phyloP scores from a whole-genome alignment of 2,797 vertebrate species.

The Gymnodraco acuticeps region DNA sequence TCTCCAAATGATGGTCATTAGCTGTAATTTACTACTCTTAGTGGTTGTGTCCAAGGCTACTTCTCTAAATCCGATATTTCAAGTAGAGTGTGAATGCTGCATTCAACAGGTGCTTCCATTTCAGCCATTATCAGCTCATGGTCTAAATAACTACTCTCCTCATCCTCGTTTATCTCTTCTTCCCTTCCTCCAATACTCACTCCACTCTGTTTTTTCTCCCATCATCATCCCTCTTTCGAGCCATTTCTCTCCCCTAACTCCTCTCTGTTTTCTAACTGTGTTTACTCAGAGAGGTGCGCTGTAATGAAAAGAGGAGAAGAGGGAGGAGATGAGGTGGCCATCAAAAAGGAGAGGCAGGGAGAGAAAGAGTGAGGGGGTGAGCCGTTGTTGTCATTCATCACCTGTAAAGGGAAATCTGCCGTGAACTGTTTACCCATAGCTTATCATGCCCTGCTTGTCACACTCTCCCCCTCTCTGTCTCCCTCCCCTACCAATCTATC shows the following conservation, averaged over 20 bases:
- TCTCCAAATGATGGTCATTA: not conserved
- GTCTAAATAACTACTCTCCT: constrained; percentile 28
- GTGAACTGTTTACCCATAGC: constrained; percentile 81
- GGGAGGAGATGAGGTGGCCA: constrained; percentile 36
- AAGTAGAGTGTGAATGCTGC: not conserved
- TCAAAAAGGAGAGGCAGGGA: constrained; percentile 39
- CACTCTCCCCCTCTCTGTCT: constrained; percentile 43
- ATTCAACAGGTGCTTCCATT: constrained; percentile 45
- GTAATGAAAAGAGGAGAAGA: constrained; percentile 60
- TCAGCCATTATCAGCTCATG: constrained; percentile 14
- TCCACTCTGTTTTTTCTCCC: constrained; percentile 35
- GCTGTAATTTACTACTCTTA: not conserved
- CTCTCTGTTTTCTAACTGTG: constrained; percentile 60
- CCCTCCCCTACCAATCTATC: constrained; percentile 65
- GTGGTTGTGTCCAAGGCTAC: not conserved
- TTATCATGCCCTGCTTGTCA: constrained; percentile 77
- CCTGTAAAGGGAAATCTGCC: constrained; percentile 76
- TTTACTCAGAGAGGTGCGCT: constrained; percentile 64
- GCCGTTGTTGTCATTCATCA: constrained; percentile 82
- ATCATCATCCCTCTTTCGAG: constrained; percentile 48
- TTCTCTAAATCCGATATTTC: not conserved
- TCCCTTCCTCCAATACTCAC: constrained; percentile 18
- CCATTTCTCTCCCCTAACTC: constrained; percentile 29
- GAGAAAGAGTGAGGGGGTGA: constrained; percentile 50
- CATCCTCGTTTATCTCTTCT: constrained; percentile 27